Base-by-base conservation (phyloP, 2,888 invertebrate genomes). In the Conomelus anceps region DNA sequence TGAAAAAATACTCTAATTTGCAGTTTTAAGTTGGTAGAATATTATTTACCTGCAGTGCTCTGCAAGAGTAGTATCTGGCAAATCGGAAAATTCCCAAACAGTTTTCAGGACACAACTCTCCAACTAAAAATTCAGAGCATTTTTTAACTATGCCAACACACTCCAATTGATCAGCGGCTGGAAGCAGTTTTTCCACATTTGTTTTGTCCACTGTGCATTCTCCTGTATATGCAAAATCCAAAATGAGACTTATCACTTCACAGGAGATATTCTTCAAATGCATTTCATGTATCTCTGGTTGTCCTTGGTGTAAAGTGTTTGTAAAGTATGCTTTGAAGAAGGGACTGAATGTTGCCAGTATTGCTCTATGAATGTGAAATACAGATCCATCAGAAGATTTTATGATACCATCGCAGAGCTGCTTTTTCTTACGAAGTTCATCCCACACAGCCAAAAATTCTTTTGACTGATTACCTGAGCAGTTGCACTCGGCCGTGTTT, bases 191-290 rank as follows among this genome's bases (percentile, higher is more conserved):
- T 93, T 96, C 96, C 6, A 97, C 96, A 92, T 96, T 97, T 26
- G 95, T 94, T 84, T 94, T 94, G 4, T 94, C 95, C 84, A 97
- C 95, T 89, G 93, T 92, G 92, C 96, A 96, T 22, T 94, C 93
- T 84, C 96, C 96, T 3, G 96, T 96, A 92, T 97, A 97, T 0
- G 96, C 96, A 92, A 95, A 97, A 92, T 97, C 96, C 89, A 97
- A 94, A 90, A 97, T 95, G 84, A 95, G 93, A 89, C 94, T 94
- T 94, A 97, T 95, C 92, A 95, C 94, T 90, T 94, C 93, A 90
- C 95, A 94, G 0, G 95, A 94, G 63, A 95, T 95, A 88, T 92
- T 92, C 91, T 94, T 95, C 41, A 96, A 94, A 91, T 94, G 94
- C 91, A 96, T 95, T 92, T 95, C 94, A 0, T 94, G 95, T 91